phyloP scores from a whole-genome alignment of 2,113 vertebrate genomes.

The Hyperopisus bebe region DNA sequence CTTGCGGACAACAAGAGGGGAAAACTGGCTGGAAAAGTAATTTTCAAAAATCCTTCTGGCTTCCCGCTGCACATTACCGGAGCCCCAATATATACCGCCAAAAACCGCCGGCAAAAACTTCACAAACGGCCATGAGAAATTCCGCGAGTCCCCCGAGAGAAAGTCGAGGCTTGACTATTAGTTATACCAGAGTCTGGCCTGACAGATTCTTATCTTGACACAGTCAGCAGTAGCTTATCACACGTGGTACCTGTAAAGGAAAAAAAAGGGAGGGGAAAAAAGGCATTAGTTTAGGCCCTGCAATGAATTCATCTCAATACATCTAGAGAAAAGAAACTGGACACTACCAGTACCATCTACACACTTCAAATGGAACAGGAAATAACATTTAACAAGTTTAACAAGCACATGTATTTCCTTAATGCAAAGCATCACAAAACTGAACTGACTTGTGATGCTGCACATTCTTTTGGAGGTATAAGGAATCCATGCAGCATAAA shows the following conservation, averaged over 20 bases:
- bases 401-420: neutral
- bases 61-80: slow-evolving; percentile 2
- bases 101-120: neutral
- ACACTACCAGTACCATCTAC: neutral
- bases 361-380: neutral
- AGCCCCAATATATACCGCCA: neutral
- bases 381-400: neutral
- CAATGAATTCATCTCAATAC: neutral
- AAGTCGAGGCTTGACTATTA: slow-evolving; percentile 18
- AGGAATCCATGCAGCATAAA: neutral
- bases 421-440: neutral
- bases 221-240: slow-evolving; percentile 32
- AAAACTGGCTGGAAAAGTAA: neutral
- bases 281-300: slow-evolving; percentile 21
- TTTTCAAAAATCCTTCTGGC: neutral
- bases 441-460: neutral
- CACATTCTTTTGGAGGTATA: neutral
- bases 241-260: slow-evolving; percentile 38
- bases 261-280: slow-evolving; percentile 18
- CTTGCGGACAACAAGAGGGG: neutral
- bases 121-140: slow-evolving; percentile 11
- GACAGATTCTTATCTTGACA: slow-evolving; percentile 25
- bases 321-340: neutral
- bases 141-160: slow-evolving; percentile 12
- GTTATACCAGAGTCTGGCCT: neutral